These are phyloP conservation scores for Unio pictorum DNA, from an alignment of 2,888 invertebrate species.

Conservation along the genomic window DNA sequence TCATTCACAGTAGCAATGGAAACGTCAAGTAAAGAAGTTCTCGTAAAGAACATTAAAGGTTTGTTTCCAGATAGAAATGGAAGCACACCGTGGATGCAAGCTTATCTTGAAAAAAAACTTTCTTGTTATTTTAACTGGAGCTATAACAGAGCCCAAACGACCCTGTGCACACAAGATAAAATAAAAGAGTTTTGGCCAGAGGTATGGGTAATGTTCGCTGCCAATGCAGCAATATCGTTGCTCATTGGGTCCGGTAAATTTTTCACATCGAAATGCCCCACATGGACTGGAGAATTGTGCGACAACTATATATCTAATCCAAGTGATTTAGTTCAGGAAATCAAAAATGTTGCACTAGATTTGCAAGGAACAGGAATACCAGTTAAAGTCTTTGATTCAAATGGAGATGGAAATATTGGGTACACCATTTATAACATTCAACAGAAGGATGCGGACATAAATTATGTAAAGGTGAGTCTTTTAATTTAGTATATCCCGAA, in stretches of 20 bases:
- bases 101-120: conserved; percentile 5
- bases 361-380: conserved; percentile 3
- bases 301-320: conserved; percentile 5
- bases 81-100: conserved; percentile 11
- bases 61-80: neutral
- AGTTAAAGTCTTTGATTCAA: conserved; percentile 10
- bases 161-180: too few species aligned
- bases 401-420: conserved; percentile 23
- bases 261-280: conserved; percentile 10
- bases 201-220: conserved; percentile 12
- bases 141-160: conserved; percentile 8
- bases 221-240: conserved; percentile 11
- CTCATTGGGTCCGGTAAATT: conserved; percentile 11
- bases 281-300: conserved; percentile 6
- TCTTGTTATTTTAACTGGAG: conserved; percentile 12
- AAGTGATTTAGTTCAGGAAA: neutral
- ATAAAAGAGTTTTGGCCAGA: conserved; percentile 7
- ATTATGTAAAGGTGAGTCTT: too few species aligned
- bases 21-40: conserved; percentile 1
- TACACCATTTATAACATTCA: conserved; percentile 19
- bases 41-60: conserved; percentile 5
- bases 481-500: too few species aligned
- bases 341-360: conserved; percentile 4
- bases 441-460: too few species aligned
- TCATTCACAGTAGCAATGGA: conserved; percentile 19